Base-by-base conservation (phyloP, 2,888 invertebrate genomes). In the Apodemia duryi region DNA sequence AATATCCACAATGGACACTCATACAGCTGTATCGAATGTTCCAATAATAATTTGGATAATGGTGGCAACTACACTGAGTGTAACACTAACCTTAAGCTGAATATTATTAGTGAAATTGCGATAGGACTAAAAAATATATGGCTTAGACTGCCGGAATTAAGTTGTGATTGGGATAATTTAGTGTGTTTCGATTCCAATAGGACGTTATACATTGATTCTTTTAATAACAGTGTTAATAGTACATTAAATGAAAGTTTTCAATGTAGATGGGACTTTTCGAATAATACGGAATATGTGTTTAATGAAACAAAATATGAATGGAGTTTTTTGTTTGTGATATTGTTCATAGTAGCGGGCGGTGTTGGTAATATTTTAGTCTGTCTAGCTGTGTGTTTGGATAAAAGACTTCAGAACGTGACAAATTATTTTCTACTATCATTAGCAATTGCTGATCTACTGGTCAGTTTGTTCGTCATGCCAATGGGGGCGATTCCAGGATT, bases 381-480 rank as follows among this genome's bases (percentile, higher is more conserved):
- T 85, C 92, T 98, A 77, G 98, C 98, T 0, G 97, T 99, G 74
- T 95, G 96, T 69, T 92, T 97, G 79, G 98, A 99, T 91, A 95
- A 96, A 69, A 94, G 96, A 75, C 91, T 98, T 69, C 98, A 98
- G 88, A 98, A 98, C 86, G 97, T 98, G 72, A 98, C 98, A 71
- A 99, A 98, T 91, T 98, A 98, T 89, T 98, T 98, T 85, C 93
- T 98, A 70, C 93, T 98, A 76, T 98, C 98, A 32, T 88, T 99
- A 82, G 98, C 98, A 61, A 96, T 98, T 65, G 98, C 98, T 64
- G 98, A 99, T 91, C 93, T 98, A 67, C 93, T 98, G 70, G 98
- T 98, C 80, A 98, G 97, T 78, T 88, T 98, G 70, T 96, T 98
- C 79, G 98, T 98, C 66, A 99, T 99, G 98, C 98, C 98, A 4